These are phyloP conservation scores for Ichneumon xanthorius DNA, from an alignment of 2,888 invertebrate genomes.

Conservation along the genomic window DNA sequence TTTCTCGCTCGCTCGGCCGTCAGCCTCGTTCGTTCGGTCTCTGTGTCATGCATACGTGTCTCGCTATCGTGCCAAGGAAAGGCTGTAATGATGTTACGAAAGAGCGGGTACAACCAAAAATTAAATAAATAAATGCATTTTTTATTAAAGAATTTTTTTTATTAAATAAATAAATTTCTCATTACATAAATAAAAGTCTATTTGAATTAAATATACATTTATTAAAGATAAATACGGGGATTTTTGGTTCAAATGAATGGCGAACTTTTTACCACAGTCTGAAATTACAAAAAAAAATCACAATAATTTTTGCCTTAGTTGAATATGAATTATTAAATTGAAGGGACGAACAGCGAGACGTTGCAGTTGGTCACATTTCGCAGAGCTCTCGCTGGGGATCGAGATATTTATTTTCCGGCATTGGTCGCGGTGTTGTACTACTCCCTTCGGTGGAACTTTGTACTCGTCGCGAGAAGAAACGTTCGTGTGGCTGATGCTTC, in stretches of 20 bases:
- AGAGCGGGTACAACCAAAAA: too few relatives aligned
- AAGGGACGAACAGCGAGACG: not conserved
- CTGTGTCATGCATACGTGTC: too few relatives aligned
- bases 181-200: not conserved
- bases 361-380: slow-evolving; percentile 6
- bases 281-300: not conserved
- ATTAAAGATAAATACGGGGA: not conserved
- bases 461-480: slow-evolving; percentile 35
- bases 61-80: too few relatives aligned
- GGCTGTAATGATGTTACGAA: too few relatives aligned
- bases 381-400: slow-evolving; percentile 6
- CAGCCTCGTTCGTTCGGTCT: too few relatives aligned
- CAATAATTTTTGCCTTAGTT: not conserved
- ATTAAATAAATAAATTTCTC: not conserved
- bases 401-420: slow-evolving; percentile 1
- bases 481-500: slow-evolving; percentile 54
- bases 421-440: not conserved
- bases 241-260: not conserved
- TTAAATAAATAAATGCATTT: too few relatives aligned
- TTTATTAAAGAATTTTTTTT: not conserved
- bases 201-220: not conserved
- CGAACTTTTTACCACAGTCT: not conserved
- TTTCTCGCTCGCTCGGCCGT: too few relatives aligned
- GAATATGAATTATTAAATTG: slow-evolving; percentile 17
- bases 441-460: slow-evolving; percentile 19